A percentile compares a stretch with the other conserved stretches of the same genome.
Evolutionary conservation across 1,140 invertebrate genomes (phyloP).

Genomic region (Chymomyza costata): DNA sequence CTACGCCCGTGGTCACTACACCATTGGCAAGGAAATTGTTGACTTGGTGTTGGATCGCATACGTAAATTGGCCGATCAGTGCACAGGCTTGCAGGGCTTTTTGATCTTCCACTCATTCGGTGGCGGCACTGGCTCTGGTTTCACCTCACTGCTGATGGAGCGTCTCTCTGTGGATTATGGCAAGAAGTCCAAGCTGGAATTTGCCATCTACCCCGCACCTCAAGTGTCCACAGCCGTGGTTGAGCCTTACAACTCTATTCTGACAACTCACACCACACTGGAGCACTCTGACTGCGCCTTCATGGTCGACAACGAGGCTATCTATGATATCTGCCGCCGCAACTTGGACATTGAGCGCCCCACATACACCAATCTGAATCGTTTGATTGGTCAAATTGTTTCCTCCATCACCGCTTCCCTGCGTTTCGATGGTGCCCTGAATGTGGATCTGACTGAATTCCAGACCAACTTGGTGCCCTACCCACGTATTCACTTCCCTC

Average conservation of each 20-base stretch:
- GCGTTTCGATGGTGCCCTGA: slow-evolving; percentile 91
- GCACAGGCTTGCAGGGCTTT: slow-evolving; percentile 91
- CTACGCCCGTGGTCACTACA: slow-evolving; percentile 93
- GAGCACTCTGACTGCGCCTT: slow-evolving; percentile 92
- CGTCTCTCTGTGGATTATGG: slow-evolving; percentile 91
- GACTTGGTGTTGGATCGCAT: slow-evolving; percentile 87
- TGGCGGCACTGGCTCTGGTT: slow-evolving; percentile 91
- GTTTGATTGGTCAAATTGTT: slow-evolving; percentile 90
- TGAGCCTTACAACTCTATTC: slow-evolving; percentile 92
- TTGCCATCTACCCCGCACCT: slow-evolving; percentile 92
- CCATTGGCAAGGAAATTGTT: slow-evolving; percentile 92
- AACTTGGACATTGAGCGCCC: slow-evolving; percentile 92
- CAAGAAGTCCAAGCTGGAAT: slow-evolving; percentile 92
- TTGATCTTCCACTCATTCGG: slow-evolving; percentile 93
- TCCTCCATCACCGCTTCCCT: slow-evolving; percentile 92
- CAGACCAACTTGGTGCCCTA: slow-evolving; percentile 92
- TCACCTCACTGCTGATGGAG: slow-evolving; percentile 92
- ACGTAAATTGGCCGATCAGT: slow-evolving; percentile 89
- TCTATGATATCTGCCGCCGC: slow-evolving; percentile 93
- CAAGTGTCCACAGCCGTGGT: slow-evolving; percentile 93
- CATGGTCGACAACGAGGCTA: slow-evolving; percentile 92
- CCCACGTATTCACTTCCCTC: slow-evolving; percentile 88
- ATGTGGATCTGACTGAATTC: slow-evolving; percentile 93
- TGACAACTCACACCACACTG: slow-evolving; percentile 87
- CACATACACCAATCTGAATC: slow-evolving; percentile 87